Evolutionary conservation across 2,888 invertebrate genomes (phyloP).

Genomic region (Incurvaria masculella): DNA sequence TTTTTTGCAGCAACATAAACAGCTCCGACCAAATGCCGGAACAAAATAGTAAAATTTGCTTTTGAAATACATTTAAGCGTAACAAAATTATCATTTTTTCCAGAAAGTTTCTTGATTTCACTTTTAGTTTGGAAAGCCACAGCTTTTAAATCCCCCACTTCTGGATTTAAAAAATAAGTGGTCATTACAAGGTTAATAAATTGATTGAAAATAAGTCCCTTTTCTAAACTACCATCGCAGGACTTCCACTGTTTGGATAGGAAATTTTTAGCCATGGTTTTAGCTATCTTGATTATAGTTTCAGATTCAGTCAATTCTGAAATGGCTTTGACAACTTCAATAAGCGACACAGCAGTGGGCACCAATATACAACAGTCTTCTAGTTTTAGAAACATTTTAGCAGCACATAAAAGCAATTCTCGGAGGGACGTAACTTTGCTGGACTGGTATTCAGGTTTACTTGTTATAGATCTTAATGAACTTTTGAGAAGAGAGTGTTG

Average conservation of each 20-base stretch:
- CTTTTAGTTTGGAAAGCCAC: constrained; percentile 52
- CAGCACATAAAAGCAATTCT: constrained; percentile 34
- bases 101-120: constrained; percentile 55
- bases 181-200: constrained; percentile 62
- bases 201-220: constrained; percentile 62
- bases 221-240: constrained; percentile 58
- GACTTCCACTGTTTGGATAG: constrained; percentile 68
- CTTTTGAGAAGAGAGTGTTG: constrained; percentile 33
- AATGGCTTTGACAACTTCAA: constrained; percentile 51
- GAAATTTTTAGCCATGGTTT: constrained; percentile 41
- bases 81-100: constrained; percentile 54
- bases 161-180: constrained; percentile 60
- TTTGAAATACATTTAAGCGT: constrained; percentile 65
- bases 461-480: constrained; percentile 37
- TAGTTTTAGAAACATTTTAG: constrained; percentile 39
- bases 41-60: constrained; percentile 65
- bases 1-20: constrained; percentile 54
- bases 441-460: constrained; percentile 24
- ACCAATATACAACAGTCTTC: constrained; percentile 52
- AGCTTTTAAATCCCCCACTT: constrained; percentile 54
- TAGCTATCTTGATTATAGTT: constrained; percentile 39
- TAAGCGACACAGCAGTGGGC: constrained; percentile 51
- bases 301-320: constrained; percentile 39
- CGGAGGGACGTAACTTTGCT: constrained; percentile 29
- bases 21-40: constrained; percentile 61